A percentile compares a stretch with the other conserved stretches of the same genome.
Conservation (phyloP, 2,113 vertebrate species). For the Siniperca chuatsi region DNA sequence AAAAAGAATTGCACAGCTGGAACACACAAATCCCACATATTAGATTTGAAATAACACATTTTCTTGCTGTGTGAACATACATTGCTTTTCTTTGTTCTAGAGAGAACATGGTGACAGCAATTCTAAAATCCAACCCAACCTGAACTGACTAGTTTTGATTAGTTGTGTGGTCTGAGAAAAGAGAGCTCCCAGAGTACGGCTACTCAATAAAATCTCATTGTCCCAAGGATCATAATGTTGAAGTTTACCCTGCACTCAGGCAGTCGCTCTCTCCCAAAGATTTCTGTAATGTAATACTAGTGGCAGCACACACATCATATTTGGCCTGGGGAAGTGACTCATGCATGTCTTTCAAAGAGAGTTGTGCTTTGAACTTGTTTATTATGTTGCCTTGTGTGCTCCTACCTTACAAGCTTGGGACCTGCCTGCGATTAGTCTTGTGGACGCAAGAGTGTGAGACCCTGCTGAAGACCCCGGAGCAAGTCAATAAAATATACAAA, state of each 20-base stretch:
- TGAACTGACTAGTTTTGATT: conserved; percentile 34
- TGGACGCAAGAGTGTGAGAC: conserved; percentile 41
- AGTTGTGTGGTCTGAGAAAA: conserved; percentile 28
- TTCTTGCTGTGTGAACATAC: conserved; percentile 21
- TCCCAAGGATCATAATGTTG: conserved; percentile 60
- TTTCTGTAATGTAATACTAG: conserved; percentile 69
- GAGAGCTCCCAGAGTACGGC: conserved; percentile 31
- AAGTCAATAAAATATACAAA: conserved; percentile 79
- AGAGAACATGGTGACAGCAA: conserved; percentile 24
- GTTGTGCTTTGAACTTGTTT: conserved; percentile 68
- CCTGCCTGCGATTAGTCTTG: conserved; percentile 64
- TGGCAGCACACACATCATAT: conserved; percentile 66
- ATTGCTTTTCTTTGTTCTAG: conserved; percentile 8
- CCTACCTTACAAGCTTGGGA: conserved; percentile 49
- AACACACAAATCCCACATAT: conserved; percentile 24
- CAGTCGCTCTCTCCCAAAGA: conserved; percentile 51
- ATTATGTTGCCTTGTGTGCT: conserved; percentile 57
- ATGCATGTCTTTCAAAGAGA: conserved; percentile 68
- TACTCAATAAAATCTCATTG: conserved; percentile 58
- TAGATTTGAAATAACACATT: conserved; percentile 36
- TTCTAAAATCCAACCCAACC: conserved; percentile 33
- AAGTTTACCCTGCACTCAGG: conserved; percentile 51
- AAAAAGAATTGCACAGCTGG: neutral
- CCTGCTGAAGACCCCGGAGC: conserved; percentile 70
- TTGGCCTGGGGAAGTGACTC: conserved; percentile 70